Base-by-base conservation (phyloP, 2,888 invertebrate genomes). In the Slavum lentiscoides region DNA sequence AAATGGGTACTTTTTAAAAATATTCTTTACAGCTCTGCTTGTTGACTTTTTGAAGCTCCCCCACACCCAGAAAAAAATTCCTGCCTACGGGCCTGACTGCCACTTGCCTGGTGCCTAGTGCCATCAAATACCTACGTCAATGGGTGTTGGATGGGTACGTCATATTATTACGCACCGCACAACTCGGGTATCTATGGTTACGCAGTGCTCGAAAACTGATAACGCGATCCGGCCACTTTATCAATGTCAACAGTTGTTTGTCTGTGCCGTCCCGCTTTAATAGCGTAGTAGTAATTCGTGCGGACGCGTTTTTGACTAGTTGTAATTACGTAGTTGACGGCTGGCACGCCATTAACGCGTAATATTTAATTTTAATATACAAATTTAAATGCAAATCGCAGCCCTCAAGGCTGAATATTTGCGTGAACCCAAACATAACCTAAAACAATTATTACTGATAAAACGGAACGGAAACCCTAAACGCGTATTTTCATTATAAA, bases 401-500 rank as follows among this genome's bases (percentile, higher is more conserved):
- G 30, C 4, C 19, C 55, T 58, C 67, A 53, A 68, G 49, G 21
- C 30, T 30, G 17, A 43, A 43, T 39, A 39, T 21, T 19, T 58
- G 6, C 8, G 13, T 17, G 49, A 66, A 66, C 21, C 39, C 30
- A 49, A 76, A 76, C 68, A 76, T 76, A 76, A 76, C 76, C 76
- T 76, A 58, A 68, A 68, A 68, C 6, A 58, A 19, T 67, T 43
- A 43, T 9, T 23, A 68, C 43, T 76, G 76, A 76, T 76, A 76
- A 67, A 7, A 49, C 13, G 49, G 43, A 43, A 66, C 11, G 21
- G 21, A 68, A 69, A 49, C 30, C 61, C 37, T 53, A 61, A 62
- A 37, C 49, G 30, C 30, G 30, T 30, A 30, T n/a, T n/a, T n/a
- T n/a, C n/a, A 30, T 62, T 76, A 61, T 43, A 76, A 69, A 77